Percentiles rank a stretch among this genome's conserved stretches.
Evolutionary conservation across 2,113 vertebrate genomes (phyloP).

Genomic region (Anarrhichthys ocellatus): DNA sequence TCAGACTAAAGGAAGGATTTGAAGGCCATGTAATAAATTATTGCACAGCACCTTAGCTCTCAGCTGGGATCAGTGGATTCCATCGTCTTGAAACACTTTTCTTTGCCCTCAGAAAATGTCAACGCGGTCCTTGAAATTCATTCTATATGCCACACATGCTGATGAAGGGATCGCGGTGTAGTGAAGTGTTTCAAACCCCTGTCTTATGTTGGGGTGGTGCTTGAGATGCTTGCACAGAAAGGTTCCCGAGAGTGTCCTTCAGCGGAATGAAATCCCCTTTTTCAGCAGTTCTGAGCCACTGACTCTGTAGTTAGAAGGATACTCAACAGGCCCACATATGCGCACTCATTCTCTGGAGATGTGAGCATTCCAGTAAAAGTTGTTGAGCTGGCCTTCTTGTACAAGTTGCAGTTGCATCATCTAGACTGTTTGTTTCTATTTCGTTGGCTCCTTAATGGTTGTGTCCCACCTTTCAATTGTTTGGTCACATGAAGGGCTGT

Average conservation of each 20-base stretch:
- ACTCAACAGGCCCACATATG: constrained; percentile 41
- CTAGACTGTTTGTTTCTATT: not conserved
- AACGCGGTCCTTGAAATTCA: constrained; percentile 74
- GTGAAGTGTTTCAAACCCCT: constrained; percentile 61
- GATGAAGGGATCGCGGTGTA: constrained; percentile 66
- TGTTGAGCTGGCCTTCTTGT: constrained; percentile 22
- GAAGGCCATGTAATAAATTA: constrained; percentile 55
- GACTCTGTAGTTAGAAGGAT: constrained; percentile 64
- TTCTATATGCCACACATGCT: constrained; percentile 73
- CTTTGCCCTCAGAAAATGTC: constrained; percentile 68
- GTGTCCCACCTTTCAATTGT: not conserved
- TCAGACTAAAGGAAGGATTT: constrained; percentile 50
- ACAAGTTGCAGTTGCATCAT: not conserved
- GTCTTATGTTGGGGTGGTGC: constrained; percentile 65
- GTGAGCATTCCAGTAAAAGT: constrained; percentile 24
- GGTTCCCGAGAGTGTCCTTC: constrained; percentile 71
- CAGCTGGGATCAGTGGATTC: constrained; percentile 61
- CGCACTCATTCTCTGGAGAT: constrained; percentile 49
- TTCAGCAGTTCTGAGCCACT: constrained; percentile 74
- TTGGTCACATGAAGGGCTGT: not conserved
- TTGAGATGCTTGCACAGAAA: constrained; percentile 54
- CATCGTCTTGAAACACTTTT: constrained; percentile 61
- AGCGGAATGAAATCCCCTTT: constrained; percentile 64
- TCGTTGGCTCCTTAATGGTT: not conserved
- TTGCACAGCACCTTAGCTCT: constrained; percentile 45